These are phyloP conservation scores for Volucella inflata DNA, from an alignment of 2,888 invertebrate species.

Conservation along the genomic window DNA sequence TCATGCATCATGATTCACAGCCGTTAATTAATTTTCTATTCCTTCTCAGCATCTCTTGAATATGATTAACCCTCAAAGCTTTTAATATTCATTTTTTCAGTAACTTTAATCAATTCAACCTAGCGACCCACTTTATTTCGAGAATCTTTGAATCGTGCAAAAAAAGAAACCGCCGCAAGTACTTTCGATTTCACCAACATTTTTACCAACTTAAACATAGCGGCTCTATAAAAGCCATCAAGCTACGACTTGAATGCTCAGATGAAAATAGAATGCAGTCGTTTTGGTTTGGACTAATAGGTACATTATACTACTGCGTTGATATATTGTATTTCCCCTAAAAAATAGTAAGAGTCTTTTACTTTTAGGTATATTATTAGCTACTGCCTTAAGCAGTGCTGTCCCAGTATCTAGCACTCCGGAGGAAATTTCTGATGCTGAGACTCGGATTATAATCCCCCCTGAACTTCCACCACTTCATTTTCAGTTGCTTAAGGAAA, in stretches of 20 bases:
- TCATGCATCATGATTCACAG: too few relatives aligned
- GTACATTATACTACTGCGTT: constrained; percentile 18
- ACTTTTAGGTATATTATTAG: constrained; percentile 18
- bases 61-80: constrained; percentile 9
- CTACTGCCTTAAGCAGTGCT: background rate
- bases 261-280: constrained; percentile 65
- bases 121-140: constrained; percentile 33
- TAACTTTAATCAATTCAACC: constrained; percentile 48
- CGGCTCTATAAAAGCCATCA: constrained; percentile 59
- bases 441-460: constrained; percentile 57
- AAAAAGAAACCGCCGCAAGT: constrained; percentile 32
- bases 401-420: constrained; percentile 18
- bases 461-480: constrained; percentile 58
- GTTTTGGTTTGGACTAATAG: constrained; percentile 40
- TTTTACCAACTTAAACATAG: background rate
- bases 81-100: constrained; percentile 1
- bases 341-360: background rate
- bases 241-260: constrained; percentile 15
- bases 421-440: constrained; percentile 6
- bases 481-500: constrained; percentile 50
- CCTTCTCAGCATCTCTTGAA: background rate
- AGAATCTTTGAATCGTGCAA: background rate
- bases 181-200: constrained; percentile 55
- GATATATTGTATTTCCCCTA: background rate
- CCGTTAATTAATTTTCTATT: background rate